Evolutionary conservation across 2,113 vertebrate species (phyloP).

Genomic region (Pomatorhinus ruficollis): DNA sequence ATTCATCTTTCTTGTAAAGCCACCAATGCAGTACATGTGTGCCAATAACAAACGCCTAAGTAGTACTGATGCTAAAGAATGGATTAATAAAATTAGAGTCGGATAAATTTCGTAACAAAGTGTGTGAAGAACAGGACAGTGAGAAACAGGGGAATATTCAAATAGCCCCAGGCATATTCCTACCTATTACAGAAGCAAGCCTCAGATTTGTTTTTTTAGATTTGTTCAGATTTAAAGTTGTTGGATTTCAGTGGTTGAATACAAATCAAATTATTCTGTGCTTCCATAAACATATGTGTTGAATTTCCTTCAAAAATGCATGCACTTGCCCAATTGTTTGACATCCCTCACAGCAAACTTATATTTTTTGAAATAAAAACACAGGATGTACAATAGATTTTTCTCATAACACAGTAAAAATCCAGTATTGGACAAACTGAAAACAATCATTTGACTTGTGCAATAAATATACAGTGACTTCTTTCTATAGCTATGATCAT

Average conservation of each 20-base stretch:
- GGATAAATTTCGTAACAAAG: constrained; percentile 16
- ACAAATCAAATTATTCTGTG: neutral
- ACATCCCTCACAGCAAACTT: neutral
- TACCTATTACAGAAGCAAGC: neutral
- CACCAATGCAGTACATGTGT: neutral
- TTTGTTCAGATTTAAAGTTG: neutral
- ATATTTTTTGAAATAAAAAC: neutral
- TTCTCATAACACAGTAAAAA: neutral
- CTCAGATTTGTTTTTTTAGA: neutral
- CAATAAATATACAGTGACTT: neutral
- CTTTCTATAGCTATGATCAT: neutral
- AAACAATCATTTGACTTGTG: neutral
- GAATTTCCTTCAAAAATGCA: neutral
- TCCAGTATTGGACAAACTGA: neutral
- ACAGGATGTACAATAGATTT: neutral
- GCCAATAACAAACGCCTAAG: constrained; percentile 7
- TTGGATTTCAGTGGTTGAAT: neutral
- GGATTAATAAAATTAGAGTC: neutral
- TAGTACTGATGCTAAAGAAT: neutral
- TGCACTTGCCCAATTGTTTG: neutral
- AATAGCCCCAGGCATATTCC: neutral
- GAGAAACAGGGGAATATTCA: neutral
- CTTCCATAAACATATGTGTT: neutral
- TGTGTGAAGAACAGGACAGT: neutral
- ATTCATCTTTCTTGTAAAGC: constrained; percentile 31